Evolutionary conservation across 2,888 invertebrate species (phyloP).

Genomic region (Cataglyphis rosenhaueri): DNA sequence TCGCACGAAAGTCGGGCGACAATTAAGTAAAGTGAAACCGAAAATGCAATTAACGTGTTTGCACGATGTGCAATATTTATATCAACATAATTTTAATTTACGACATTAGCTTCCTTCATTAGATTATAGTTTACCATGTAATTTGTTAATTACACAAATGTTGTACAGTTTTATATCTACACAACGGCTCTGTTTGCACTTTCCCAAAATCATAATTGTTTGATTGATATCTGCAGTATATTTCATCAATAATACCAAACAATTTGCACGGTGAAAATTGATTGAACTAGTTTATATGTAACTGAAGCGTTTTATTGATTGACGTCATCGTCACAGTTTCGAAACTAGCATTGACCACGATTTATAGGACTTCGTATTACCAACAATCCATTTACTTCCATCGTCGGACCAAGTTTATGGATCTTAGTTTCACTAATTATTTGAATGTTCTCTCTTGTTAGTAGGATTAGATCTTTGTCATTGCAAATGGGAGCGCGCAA

Average conservation of each 20-base stretch:
- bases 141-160: slow-evolving; percentile 3
- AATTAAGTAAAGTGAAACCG: slow-evolving; percentile 24
- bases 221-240: slow-evolving; percentile 8
- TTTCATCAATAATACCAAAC: slow-evolving; percentile 2
- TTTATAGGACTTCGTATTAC: not conserved
- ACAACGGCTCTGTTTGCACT: not conserved
- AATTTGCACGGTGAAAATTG: slow-evolving; percentile 30
- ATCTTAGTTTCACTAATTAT: slow-evolving; percentile 1
- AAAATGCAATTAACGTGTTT: slow-evolving; percentile 7
- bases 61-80: not conserved
- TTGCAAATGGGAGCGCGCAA: slow-evolving; percentile 2
- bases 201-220: slow-evolving; percentile 14
- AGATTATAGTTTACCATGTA: not conserved
- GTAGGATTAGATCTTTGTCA: slow-evolving; percentile 36
- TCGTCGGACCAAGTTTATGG: slow-evolving; percentile 18
- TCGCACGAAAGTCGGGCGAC: not conserved
- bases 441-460: slow-evolving; percentile 24
- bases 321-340: slow-evolving; percentile 35
- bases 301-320: slow-evolving; percentile 32
- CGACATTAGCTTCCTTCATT: not conserved
- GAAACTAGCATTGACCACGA: slow-evolving; percentile 18
- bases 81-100: slow-evolving; percentile 22
- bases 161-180: not conserved
- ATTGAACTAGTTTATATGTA: slow-evolving; percentile 22
- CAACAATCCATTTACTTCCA: slow-evolving; percentile 32